Percentiles rank a stretch among this genome's conserved stretches.
Evolutionary conservation across 2,113 vertebrate species (phyloP).

Genomic region (Crypturellus undulatus): DNA sequence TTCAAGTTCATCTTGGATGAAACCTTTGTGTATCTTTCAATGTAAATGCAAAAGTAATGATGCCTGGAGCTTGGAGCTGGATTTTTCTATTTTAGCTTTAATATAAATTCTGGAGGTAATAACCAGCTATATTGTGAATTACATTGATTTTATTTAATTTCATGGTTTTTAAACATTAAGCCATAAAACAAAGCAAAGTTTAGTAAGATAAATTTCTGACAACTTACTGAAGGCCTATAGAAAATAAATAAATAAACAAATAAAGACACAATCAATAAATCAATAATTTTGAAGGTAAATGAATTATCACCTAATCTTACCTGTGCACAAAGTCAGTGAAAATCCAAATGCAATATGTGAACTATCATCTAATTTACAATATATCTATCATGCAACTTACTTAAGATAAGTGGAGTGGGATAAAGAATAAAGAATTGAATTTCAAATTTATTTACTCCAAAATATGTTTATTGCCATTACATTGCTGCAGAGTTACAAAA

Average conservation of each 20-base stretch:
- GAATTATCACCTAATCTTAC: not conserved
- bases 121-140: not conserved
- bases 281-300: not conserved
- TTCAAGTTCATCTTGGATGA: not conserved
- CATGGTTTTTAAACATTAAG: not conserved
- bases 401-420: not conserved
- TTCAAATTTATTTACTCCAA: not conserved
- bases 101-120: not conserved
- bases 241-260: not conserved
- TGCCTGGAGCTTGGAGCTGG: not conserved
- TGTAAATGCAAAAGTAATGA: not conserved
- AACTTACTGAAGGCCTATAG: not conserved
- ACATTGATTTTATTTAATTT: not conserved
- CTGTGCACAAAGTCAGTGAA: not conserved
- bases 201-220: not conserved
- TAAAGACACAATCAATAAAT: not conserved
- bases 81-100: not conserved
- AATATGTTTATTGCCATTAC: not conserved
- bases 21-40: not conserved
- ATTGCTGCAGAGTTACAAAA: not conserved
- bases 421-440: not conserved
- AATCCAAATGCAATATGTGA: not conserved
- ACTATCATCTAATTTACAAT: not conserved
- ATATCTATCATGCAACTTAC: not conserved
- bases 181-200: not conserved